A percentile compares a stretch with the other conserved stretches of the same genome.
These are phyloP conservation scores for Digitonthophagus gazella DNA, from an alignment of 2,888 invertebrate genomes.

Conservation along the genomic window DNA sequence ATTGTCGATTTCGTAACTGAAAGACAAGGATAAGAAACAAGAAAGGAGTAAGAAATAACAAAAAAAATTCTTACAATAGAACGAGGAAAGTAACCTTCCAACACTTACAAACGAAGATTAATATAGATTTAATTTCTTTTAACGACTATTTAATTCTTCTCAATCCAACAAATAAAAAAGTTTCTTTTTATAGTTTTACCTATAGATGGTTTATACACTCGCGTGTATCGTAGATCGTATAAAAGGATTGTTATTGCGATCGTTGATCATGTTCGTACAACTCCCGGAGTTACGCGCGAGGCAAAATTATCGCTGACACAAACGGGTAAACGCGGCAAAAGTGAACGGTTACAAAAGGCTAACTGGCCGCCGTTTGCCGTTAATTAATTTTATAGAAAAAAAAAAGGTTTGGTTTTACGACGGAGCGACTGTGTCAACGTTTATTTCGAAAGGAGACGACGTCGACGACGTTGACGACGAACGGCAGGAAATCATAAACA, in stretches of 20 bases:
- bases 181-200: too few species aligned
- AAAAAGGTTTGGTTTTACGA: background rate
- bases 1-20: background rate
- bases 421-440: background rate
- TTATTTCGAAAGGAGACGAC: background rate
- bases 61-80: background rate
- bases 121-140: background rate
- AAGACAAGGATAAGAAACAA: background rate
- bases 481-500: background rate
- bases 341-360: background rate
- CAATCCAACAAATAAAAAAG: background rate
- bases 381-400: background rate
- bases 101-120: background rate
- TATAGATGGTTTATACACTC: too few species aligned
- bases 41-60: too few species aligned
- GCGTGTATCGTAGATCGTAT: too few species aligned
- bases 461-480: too few species aligned
- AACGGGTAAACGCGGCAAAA: background rate
- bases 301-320: background rate
- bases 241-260: too few species aligned
- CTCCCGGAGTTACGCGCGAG: background rate
- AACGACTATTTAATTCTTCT: background rate
- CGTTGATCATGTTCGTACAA: too few species aligned
- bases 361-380: background rate
- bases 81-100: too few species aligned